phyloP scores from a whole-genome alignment of 1,140 invertebrate genomes.

The Trachymyrmex cornetzi region DNA sequence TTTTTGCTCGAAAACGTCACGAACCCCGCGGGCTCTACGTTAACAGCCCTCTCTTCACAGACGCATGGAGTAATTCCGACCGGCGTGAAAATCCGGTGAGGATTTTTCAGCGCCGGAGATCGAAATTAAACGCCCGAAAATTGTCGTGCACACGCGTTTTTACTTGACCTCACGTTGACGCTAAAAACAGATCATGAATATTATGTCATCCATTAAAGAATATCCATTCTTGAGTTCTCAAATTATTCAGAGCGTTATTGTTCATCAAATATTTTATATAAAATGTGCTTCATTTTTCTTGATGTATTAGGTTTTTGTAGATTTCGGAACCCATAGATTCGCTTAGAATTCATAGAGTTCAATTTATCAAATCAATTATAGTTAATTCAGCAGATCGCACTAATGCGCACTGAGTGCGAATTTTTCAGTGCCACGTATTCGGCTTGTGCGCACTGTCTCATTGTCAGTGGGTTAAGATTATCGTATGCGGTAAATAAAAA shows the following conservation, averaged over 20 bases:
- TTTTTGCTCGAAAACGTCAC: slow-evolving; percentile 44
- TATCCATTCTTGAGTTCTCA: neutral
- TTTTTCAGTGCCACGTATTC: no score
- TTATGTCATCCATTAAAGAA: neutral
- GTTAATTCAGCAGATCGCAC: no score
- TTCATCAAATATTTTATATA: no score
- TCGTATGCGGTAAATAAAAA: no score
- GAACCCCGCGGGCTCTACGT: neutral
- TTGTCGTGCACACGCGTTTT: slow-evolving; percentile 40
- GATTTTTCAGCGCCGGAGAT: slow-evolving; percentile 27
- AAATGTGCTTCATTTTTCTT: neutral
- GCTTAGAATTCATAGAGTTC: neutral
- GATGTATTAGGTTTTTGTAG: slow-evolving; percentile 1
- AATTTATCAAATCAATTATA: no score
- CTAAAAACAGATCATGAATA: neutral
- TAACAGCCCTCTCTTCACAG: slow-evolving; percentile 26
- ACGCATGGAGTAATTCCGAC: slow-evolving; percentile 16
- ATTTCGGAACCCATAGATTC: neutral
- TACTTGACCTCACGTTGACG: neutral
- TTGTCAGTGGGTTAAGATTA: no score
- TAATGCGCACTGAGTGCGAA: no score
- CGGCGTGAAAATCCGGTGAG: slow-evolving; percentile 36
- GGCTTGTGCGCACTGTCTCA: no score
- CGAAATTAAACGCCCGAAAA: slow-evolving; percentile 54
- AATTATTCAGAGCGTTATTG: no score